Percentiles rank a stretch among this genome's conserved stretches.
Conservation (phyloP, 1,140 invertebrate species). For the Saccostrea glomerata region DNA sequence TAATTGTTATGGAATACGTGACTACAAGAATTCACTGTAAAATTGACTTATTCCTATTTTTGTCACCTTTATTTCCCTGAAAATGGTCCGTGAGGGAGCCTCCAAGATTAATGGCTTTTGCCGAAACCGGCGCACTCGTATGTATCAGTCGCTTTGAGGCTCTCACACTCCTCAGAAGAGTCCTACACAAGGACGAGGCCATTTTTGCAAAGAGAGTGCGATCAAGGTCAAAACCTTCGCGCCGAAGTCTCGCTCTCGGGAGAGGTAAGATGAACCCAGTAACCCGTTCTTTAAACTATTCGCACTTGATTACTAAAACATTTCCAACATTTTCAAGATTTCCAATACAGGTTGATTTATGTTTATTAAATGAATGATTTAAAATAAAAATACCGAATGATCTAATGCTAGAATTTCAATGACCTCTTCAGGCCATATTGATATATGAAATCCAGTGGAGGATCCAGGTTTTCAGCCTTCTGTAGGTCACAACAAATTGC, state of each 20-base stretch:
- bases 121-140: neutral
- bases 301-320: neutral
- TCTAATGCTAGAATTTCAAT: neutral
- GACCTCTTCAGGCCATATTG: neutral
- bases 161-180: slow-evolving; percentile 21
- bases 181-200: slow-evolving; percentile 36
- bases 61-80: slow-evolving; percentile 14
- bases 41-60: neutral
- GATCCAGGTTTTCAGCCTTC: neutral
- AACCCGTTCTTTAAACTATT: neutral
- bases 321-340: too few species aligned
- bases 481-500: too few species aligned
- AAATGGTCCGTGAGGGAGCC: neutral
- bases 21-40: neutral
- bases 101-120: neutral
- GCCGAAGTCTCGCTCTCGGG: neutral
- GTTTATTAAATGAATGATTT: too few species aligned
- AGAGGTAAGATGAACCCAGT: neutral
- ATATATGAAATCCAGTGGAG: neutral
- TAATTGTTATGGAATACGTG: neutral
- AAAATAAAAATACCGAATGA: too few species aligned
- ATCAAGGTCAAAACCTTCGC: slow-evolving; percentile 2
- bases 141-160: neutral
- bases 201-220: slow-evolving; percentile 35
- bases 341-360: too few species aligned